A percentile compares a stretch with the other conserved stretches of the same genome.
phyloP scores from a whole-genome alignment of 2,888 invertebrate species.

The Melinaea marsaeus region DNA sequence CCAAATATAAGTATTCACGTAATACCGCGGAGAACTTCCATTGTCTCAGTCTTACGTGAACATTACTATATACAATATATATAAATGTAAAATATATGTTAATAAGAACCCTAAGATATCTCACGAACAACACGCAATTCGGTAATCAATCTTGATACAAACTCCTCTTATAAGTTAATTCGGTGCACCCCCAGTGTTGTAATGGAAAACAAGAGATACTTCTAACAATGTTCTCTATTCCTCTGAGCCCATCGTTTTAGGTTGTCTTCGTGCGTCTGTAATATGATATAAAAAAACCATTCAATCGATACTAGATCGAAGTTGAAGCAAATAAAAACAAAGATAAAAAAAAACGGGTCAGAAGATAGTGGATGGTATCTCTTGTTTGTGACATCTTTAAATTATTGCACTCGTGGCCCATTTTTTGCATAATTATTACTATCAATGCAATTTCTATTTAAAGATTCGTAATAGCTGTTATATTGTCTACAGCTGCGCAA shows the following conservation, averaged over 20 bases:
- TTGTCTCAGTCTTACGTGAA: neutral
- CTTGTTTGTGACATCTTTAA: slow-evolving; percentile 36
- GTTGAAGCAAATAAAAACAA: slow-evolving; percentile 27
- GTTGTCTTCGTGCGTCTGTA: neutral
- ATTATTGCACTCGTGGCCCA: slow-evolving; percentile 38
- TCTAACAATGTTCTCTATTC: too few species aligned
- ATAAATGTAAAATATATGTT: too few species aligned
- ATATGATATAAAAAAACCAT: neutral
- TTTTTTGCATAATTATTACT: slow-evolving; percentile 36
- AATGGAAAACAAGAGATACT: too few species aligned
- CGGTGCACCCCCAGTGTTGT: too few species aligned
- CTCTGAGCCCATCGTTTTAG: too few species aligned
- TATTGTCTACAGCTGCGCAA: slow-evolving; percentile 4
- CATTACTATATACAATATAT: too few species aligned
- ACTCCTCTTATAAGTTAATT: too few species aligned
- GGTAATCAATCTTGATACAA: too few species aligned
- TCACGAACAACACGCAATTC: too few species aligned
- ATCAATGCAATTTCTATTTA: slow-evolving; percentile 31
- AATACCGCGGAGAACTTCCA: neutral
- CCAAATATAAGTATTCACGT: slow-evolving; percentile 1
- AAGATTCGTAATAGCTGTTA: slow-evolving; percentile 19
- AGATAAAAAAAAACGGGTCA: slow-evolving; percentile 40
- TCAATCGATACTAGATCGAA: slow-evolving; percentile 17
- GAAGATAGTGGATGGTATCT: slow-evolving; percentile 31
- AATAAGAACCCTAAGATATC: too few species aligned